These are phyloP conservation scores for Hedya salicella DNA, from an alignment of 2,888 invertebrate species.

Conservation along the genomic window DNA sequence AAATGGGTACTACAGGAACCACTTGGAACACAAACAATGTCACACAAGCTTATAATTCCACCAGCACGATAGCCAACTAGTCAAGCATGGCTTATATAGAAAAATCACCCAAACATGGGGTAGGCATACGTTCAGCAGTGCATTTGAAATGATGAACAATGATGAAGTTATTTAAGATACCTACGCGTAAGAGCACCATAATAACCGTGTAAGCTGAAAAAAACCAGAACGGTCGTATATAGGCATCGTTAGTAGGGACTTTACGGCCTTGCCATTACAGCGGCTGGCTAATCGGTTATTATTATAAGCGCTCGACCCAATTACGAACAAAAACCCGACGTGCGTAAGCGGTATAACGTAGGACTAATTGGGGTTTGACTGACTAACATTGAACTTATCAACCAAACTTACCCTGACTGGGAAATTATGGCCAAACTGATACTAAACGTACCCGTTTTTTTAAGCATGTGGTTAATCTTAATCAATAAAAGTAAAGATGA, in stretches of 20 bases:
- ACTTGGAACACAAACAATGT: too few species aligned
- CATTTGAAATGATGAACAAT: too few species aligned
- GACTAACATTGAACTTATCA: conserved; percentile 18
- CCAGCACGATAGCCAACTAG: too few species aligned
- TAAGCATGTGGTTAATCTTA: too few species aligned
- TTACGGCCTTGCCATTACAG: conserved; percentile 25
- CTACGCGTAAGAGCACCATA: neutral
- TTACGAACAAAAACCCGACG: conserved; percentile 31
- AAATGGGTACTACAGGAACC: too few species aligned
- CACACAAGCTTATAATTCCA: too few species aligned
- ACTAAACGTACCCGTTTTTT: too few species aligned
- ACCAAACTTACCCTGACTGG: neutral
- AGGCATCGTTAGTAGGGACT: conserved; percentile 14
- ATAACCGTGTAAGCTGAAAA: conserved; percentile 18
- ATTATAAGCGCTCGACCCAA: conserved; percentile 38
- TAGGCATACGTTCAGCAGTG: too few species aligned
- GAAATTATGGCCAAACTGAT: neutral
- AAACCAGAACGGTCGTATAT: conserved; percentile 18
- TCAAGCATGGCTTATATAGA: too few species aligned
- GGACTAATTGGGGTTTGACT: conserved; percentile 32
- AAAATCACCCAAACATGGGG: too few species aligned
- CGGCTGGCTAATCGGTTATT: conserved; percentile 23
- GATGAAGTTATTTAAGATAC: neutral
- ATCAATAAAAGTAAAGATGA: too few species aligned
- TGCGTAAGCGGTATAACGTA: conserved; percentile 30